Evolutionary conservation across 2,888 invertebrate species (phyloP).

Genomic region (Steinernema scapterisci): DNA sequence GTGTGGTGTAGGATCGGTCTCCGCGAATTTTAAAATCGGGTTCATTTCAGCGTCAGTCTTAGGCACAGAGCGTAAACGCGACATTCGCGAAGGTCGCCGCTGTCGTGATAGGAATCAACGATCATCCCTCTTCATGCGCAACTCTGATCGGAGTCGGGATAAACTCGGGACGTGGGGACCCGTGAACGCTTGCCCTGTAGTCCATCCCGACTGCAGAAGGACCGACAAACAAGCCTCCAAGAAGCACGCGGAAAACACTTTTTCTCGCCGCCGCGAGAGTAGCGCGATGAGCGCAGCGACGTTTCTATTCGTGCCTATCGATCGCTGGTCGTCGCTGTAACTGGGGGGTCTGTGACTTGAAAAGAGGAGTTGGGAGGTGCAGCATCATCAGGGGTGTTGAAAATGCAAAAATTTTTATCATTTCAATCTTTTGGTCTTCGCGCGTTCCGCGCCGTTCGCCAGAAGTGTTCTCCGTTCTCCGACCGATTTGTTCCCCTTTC

Average conservation of each 20-base stretch:
- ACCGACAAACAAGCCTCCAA: neutral
- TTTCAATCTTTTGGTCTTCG: constrained; percentile 19
- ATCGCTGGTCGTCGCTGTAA: neutral
- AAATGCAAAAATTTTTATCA: constrained; percentile 1
- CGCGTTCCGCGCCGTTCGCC: constrained; percentile 15
- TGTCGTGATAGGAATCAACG: neutral
- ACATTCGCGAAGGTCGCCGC: neutral
- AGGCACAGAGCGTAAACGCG: too few species aligned
- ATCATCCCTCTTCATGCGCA: neutral
- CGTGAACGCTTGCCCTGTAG: neutral
- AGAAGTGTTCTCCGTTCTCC: too few species aligned
- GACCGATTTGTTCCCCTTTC: neutral
- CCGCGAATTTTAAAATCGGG: too few species aligned
- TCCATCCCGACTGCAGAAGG: neutral
- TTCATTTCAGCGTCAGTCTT: too few species aligned
- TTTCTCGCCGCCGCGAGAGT: constrained; percentile 17
- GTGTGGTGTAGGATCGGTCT: too few species aligned
- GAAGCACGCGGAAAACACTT: neutral
- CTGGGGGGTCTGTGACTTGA: constrained; percentile 9
- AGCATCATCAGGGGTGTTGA: neutral
- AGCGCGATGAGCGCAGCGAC: neutral
- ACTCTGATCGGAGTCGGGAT: neutral
- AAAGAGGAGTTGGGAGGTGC: neutral
- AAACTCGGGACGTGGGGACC: neutral
- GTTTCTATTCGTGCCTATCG: constrained; percentile 7